Conservation (phyloP, 2,888 invertebrate genomes). For the Sphaerophoria rueppellii region DNA sequence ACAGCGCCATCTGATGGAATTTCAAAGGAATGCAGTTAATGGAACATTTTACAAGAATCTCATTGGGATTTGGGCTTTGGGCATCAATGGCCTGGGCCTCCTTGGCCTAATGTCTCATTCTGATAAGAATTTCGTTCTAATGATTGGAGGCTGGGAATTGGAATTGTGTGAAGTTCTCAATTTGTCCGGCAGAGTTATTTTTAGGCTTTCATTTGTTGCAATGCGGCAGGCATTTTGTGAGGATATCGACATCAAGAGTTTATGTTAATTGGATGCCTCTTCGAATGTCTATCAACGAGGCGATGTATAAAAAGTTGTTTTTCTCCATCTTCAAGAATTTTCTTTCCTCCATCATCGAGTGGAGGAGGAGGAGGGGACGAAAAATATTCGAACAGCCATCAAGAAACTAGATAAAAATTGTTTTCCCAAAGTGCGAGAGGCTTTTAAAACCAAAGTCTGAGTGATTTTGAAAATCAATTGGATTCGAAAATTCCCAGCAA, state of each 20-base stretch:
- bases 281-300: conserved; percentile 22
- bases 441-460: conserved; percentile 18
- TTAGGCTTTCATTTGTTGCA: conserved; percentile 47
- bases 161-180: conserved; percentile 54
- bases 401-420: conserved; percentile 29
- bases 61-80: conserved; percentile 58
- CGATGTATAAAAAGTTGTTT: conserved; percentile 24
- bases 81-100: conserved; percentile 13
- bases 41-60: conserved; percentile 48
- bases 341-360: conserved; percentile 3
- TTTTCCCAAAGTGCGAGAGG: conserved; percentile 18
- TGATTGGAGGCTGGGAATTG: not conserved
- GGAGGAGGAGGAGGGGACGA: not conserved
- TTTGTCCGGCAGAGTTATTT: conserved; percentile 53
- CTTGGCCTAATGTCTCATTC: conserved; percentile 33
- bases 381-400: not conserved
- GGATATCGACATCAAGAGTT: conserved; percentile 37
- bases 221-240: not conserved
- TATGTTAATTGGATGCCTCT: conserved; percentile 57
- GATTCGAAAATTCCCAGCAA: not conserved
- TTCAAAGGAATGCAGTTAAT: conserved; percentile 12
- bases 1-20: conserved; percentile 68
- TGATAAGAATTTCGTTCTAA: conserved; percentile 61
- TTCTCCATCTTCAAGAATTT: conserved; percentile 23
- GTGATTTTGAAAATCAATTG: conserved; percentile 24